Base-by-base conservation (phyloP, 2,797 vertebrate species). In the Acanthurus tractus region DNA sequence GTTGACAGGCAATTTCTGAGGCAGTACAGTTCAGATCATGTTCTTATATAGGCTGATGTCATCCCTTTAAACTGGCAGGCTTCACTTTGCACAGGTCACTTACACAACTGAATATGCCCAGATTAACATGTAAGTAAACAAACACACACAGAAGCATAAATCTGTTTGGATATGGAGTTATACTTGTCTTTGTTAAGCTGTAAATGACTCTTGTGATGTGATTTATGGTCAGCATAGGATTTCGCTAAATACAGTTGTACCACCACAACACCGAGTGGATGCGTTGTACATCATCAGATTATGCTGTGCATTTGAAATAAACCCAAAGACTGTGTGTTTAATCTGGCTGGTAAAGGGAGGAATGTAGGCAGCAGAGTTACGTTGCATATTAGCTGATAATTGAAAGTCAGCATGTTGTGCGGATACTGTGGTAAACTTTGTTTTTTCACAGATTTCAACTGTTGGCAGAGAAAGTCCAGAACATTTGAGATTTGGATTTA, bases 1-100 rank as follows among this genome's bases (percentile, higher is more conserved):
- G 71, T 72, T 76, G 88, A 71, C 79, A 74, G 34, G 25, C 76
- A 77, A 84, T 88, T 89, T 88, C 67, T 73, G 63, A 72, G 80
- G 70, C 48, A 61, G 61, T 77, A 85, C 64, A 80, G 81, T 79
- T 88, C 83, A 81, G 85, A 92, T 91, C 87, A 81, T 91, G 81
- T 85, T 90, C 85, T 90, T 76, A 81, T 78, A 71, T 69, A 20
- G 75, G 73, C 78, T 86, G 78, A 89, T 67, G 80, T 93, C 88
- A 88, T 78, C 63, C 22, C 67, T 78, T 91, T 44, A 85, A 91
- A 86, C 86, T 72, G 82, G 34, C 45, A 69, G 66, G 23, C 74
- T 12, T 83, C 20, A 58, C 62, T 77, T 75, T 68, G 59, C 62
- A 74, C 63, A 66, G 72, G 75, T 87, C 83, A 71, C 71, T 78